Conservation (phyloP, 2,113 vertebrate species). For the Antennarius striatus region DNA sequence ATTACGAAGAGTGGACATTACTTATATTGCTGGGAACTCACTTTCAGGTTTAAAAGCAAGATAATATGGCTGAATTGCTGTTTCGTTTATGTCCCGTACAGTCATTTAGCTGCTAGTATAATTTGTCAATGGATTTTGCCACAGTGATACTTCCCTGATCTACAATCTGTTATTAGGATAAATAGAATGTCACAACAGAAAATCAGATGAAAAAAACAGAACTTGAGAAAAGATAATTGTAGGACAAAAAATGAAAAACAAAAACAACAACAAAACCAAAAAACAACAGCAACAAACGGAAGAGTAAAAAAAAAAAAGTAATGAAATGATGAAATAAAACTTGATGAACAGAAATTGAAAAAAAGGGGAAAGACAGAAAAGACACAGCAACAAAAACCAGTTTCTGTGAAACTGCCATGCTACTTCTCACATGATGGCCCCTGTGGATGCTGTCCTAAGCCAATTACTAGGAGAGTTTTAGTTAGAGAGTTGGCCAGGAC, state of each 20-base stretch:
- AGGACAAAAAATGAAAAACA: conserved; percentile 5
- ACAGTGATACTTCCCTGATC: no score
- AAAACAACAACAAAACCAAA: background rate
- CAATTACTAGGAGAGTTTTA: conserved; percentile 74
- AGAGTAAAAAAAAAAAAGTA: background rate
- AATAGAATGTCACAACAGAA: no score
- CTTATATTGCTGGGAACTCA: no score
- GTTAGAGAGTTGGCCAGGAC: conserved; percentile 67
- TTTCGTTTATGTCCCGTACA: no score
- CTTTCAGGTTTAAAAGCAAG: no score
- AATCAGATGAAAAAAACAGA: no score
- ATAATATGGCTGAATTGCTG: no score
- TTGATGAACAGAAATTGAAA: conserved; percentile 24
- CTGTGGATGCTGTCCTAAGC: conserved; percentile 73
- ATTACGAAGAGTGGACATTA: no score
- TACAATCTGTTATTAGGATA: no score
- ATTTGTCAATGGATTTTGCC: no score
- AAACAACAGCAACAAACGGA: background rate
- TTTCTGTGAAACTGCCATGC: conserved; percentile 70
- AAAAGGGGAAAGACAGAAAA: conserved; percentile 49
- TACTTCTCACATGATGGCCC: conserved; percentile 73
- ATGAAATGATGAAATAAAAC: background rate
- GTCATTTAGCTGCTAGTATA: no score
- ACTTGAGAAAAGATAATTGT: background rate
- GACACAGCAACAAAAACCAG: conserved; percentile 64